Evolutionary conservation across 2,113 vertebrate species (phyloP).

Genomic region (Oophaga pumilio): DNA sequence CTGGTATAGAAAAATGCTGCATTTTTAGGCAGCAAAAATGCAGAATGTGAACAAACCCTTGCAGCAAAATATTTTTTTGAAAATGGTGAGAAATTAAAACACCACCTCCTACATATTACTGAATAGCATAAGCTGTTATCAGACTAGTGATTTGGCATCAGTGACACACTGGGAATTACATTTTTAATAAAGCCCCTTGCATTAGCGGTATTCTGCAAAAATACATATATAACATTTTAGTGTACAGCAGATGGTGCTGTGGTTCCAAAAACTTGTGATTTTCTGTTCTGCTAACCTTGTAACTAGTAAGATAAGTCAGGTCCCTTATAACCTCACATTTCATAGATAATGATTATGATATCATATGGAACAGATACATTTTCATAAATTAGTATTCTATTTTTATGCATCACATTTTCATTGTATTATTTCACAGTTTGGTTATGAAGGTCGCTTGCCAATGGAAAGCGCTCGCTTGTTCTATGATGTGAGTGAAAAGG

Average conservation of each 20-base stretch:
- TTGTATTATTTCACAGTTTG: slow-evolving; percentile 70
- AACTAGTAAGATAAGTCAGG: neutral
- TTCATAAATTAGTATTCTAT: neutral
- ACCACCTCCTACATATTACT: too few relatives aligned
- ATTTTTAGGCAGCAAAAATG: too few relatives aligned
- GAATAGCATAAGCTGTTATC: too few relatives aligned
- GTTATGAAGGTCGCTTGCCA: slow-evolving; percentile 87
- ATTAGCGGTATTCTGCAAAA: neutral
- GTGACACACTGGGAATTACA: neutral
- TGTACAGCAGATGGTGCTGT: slow-evolving; percentile 23
- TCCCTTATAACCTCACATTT: neutral
- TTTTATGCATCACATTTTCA: neutral
- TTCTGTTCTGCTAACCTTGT: neutral
- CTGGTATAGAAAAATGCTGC: too few relatives aligned
- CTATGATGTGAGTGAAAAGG: slow-evolving; percentile 92
- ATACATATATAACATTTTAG: neutral
- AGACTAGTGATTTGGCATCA: too few relatives aligned
- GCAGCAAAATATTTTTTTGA: too few relatives aligned
- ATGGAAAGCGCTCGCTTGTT: slow-evolving; percentile 89
- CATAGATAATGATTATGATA: neutral
- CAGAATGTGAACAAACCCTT: too few relatives aligned
- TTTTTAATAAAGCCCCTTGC: neutral
- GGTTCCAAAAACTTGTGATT: neutral
- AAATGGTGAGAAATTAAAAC: too few relatives aligned
- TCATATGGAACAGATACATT: neutral